Evolutionary conservation across 2,797 vertebrate species (phyloP), one percentile per base, ranked within the genome.

Genomic region (Peromyscus aztecus): DNA sequence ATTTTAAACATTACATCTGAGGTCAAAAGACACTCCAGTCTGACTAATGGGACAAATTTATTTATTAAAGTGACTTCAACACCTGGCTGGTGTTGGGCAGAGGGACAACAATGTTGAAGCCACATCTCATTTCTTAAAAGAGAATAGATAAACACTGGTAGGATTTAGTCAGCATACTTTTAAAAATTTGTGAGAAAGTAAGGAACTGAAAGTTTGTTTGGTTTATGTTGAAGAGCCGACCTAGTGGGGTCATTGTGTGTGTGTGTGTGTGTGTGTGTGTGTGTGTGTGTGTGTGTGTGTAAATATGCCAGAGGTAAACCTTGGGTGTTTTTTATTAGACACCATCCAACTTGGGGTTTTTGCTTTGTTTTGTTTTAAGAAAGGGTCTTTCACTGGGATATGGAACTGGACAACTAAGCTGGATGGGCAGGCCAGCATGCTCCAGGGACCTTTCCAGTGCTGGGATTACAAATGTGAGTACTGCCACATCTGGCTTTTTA

Each of bases 191-290:
- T 21, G 2, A 52, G 73, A 82, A 82, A 52, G 59, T 23, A n/a
- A 55, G 24, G 52, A 92, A 55, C 4, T 85, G 52, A 82, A 80
- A 82, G 40, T 89, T 91, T 49, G 40, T 67, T 95, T 29, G 90
- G 59, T 89, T 65, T 82, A 52, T 67, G 6, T 88, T 95, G 75
- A 95, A 85, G 67, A 92, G 19, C 13, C 89, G 77, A 69, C 37
- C 4, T 82, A 57, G 4, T 59, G 76, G 55, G 13, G 40, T 49
- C 85, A 95, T 21, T 75, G 37, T 75, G 37, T 75, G 9, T 75
- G 19, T 73, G 37, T 67, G 17, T 9, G n/a, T 57, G 23, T 29
- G 37, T 73, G 71, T 40, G 19, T 73, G 9, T 24, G 23, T 75
- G 37, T 21, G 71, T 73, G 71, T 73, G n/a, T 73, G n/a, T 57